These are phyloP conservation scores for Thecocarcelia acutangulata DNA, from an alignment of 2,888 invertebrate genomes.

Conservation along the genomic window DNA sequence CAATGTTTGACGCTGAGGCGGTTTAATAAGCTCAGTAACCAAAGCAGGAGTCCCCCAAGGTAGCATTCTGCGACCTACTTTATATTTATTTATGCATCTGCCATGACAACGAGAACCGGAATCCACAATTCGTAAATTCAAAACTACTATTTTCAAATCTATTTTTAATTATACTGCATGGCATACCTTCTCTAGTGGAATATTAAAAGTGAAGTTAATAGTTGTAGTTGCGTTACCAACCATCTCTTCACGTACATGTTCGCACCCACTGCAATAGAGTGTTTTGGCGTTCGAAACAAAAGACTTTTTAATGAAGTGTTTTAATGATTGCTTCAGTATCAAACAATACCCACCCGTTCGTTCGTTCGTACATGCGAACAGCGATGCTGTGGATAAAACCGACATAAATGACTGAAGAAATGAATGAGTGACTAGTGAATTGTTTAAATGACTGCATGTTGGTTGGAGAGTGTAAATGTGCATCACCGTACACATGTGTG, in stretches of 20 bases:
- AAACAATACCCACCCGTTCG: conserved; percentile 8
- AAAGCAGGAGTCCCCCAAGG: too few species aligned
- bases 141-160: background rate
- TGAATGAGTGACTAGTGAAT: conserved; percentile 37
- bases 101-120: too few species aligned
- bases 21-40: too few species aligned
- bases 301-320: conserved; percentile 67
- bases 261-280: conserved; percentile 11
- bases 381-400: conserved; percentile 31
- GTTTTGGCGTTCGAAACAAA: conserved; percentile 46
- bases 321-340: conserved; percentile 61
- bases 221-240: conserved; percentile 23
- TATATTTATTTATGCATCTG: too few species aligned
- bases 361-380: background rate
- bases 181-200: background rate
- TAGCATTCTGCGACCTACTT: too few species aligned
- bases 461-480: conserved; percentile 6
- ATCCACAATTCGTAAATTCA: too few species aligned
- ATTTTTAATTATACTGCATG: background rate
- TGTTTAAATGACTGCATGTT: conserved; percentile 20
- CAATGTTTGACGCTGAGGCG: too few species aligned
- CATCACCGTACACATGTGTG: background rate
- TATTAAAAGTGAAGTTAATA: background rate
- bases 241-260: conserved; percentile 26
- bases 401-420: conserved; percentile 35